Conservation (phyloP, 1,140 invertebrate genomes). For the Heliconius melpomene region DNA sequence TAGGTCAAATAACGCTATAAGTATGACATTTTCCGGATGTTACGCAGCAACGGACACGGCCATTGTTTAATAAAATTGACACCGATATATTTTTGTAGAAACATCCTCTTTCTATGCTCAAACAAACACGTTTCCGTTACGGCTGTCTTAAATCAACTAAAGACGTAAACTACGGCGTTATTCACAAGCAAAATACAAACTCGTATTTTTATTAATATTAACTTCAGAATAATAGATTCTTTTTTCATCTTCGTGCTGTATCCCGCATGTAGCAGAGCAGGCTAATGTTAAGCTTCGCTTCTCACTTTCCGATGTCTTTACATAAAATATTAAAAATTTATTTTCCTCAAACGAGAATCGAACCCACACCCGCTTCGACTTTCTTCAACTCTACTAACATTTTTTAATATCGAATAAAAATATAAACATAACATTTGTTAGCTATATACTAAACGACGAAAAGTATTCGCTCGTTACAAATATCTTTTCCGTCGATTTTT, state of each 20-base stretch:
- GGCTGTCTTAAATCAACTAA: slow-evolving; percentile 4
- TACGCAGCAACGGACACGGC: slow-evolving; percentile 31
- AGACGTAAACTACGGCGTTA: not conserved
- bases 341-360: too few species aligned
- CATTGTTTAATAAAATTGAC: slow-evolving; percentile 33
- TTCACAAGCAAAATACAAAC: not conserved
- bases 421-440: too few species aligned
- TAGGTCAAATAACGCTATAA: slow-evolving; percentile 28
- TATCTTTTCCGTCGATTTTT: not conserved
- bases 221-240: not conserved
- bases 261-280: too few species aligned
- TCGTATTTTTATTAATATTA: not conserved
- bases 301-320: too few species aligned
- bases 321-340: too few species aligned
- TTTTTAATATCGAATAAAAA: too few species aligned
- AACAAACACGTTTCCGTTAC: slow-evolving; percentile 37
- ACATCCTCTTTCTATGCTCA: slow-evolving; percentile 38
- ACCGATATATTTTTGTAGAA: slow-evolving; percentile 38
- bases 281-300: too few species aligned
- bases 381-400: too few species aligned
- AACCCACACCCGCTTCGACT: too few species aligned
- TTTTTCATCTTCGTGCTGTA: too few species aligned
- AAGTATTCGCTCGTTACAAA: not conserved
- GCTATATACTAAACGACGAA: not conserved
- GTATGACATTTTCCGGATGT: slow-evolving; percentile 33